Evolutionary conservation across 2,888 invertebrate species (phyloP).

Genomic region (Pimpla rufipes): DNA sequence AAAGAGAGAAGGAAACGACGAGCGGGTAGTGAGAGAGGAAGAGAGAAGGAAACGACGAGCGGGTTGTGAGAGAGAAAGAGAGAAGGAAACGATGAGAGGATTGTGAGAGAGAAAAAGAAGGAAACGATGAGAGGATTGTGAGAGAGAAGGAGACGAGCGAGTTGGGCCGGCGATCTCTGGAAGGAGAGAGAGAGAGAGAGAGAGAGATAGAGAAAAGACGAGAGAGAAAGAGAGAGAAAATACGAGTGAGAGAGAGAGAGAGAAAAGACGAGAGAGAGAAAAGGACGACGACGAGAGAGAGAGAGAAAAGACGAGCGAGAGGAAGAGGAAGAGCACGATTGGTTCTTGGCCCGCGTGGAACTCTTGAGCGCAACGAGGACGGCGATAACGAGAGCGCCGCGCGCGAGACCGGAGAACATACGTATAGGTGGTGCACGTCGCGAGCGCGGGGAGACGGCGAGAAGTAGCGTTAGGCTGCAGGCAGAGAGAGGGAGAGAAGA

Average conservation of each 20-base stretch:
- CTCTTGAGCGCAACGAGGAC: conserved; percentile 16
- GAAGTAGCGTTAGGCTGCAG: conserved; percentile 59
- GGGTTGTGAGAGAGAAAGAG: neutral
- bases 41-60: no score
- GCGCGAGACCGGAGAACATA: conserved; percentile 18
- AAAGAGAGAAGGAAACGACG: neutral
- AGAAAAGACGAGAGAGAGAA: no score
- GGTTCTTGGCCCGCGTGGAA: conserved; percentile 1
- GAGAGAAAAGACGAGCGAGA: no score
- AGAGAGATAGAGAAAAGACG: no score
- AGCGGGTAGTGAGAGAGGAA: conserved; percentile 8
- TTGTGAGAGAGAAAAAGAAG: conserved; percentile 1
- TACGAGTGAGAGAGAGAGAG: no score
- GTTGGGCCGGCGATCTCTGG: no score
- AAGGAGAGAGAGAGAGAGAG: no score
- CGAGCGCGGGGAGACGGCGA: conserved; percentile 51
- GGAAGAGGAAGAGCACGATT: no score
- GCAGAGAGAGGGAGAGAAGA: conserved; percentile 18
- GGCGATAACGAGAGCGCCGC: conserved; percentile 21
- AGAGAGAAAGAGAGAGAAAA: no score
- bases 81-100: neutral
- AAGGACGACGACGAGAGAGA: no score
- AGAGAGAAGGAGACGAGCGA: neutral
- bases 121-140: neutral
- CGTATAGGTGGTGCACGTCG: neutral